Base-by-base conservation (phyloP, 2,888 invertebrate genomes). In the Amblyteles armatorius region DNA sequence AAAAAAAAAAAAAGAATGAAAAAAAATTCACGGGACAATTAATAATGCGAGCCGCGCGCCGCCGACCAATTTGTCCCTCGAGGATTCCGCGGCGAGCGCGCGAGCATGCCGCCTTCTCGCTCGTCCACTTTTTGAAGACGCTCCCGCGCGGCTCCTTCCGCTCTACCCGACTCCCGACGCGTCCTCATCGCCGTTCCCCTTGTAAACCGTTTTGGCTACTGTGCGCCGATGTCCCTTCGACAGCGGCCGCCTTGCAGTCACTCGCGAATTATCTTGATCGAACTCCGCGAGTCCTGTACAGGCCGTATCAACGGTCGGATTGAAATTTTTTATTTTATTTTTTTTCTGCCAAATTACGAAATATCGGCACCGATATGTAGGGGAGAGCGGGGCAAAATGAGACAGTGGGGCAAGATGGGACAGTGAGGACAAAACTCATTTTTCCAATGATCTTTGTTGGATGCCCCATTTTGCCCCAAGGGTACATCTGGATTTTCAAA, bases 21-120 rank as follows among this genome's bases (percentile, higher is more conserved):
- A 44, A 67, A 87, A 86, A 86, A 73, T 84, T 87, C 78, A 73
- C 86, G 72, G 85, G 90, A 91, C 92, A 92, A 93, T 93, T 93
- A 93, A 93, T 93, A 93, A 93, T 93, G 92, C 91, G 92, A 90
- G 88, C 88, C 87, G 89, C 88, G 90, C 89, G 79, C 88, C 86
- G 82, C 87, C 87, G 88, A 86, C 89, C 92, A 92, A 93, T 93
- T 93, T 93, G 93, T 93, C 93, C 89, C 86, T 86, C 87, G 83
- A 88, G 89, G 91, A 93, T 93, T 92, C 93, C 91, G 85, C 84
- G 82, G 82, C 84, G 87, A 72, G 86, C 79, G 85, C 74, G 74
- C 83, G 84, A 40, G 44, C 68, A 80, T 68, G 67, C 82, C 79
- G 73, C 63, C 65, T 63, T 57, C 82, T 78, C 76, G 85, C 76